Conservation (phyloP, 2,113 vertebrate species). For the Oryzias javanicus region DNA sequence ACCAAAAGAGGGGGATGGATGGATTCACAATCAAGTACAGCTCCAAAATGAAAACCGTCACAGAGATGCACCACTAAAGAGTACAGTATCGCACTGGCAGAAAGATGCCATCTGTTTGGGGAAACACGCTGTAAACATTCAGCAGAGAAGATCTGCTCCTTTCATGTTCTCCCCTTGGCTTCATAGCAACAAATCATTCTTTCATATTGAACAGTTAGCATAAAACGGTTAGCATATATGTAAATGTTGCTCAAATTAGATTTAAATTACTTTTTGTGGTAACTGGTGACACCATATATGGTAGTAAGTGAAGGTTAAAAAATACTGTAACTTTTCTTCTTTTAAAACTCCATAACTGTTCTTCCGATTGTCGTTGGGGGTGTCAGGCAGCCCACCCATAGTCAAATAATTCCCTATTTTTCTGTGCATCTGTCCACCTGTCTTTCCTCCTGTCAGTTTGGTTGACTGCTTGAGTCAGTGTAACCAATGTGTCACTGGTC, state of each 20-base stretch:
- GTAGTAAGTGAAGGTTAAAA: too few species aligned
- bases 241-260: too few species aligned
- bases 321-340: background rate
- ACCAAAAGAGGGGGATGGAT: conserved; percentile 5
- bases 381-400: conserved; percentile 10
- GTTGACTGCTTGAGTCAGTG: conserved; percentile 42
- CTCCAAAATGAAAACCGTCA: conserved; percentile 9
- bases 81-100: background rate
- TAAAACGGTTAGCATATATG: too few species aligned
- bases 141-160: background rate
- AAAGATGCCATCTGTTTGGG: background rate
- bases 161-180: background rate
- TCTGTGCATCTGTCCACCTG: conserved; percentile 20
- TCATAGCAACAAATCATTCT: background rate
- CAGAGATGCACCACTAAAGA: background rate
- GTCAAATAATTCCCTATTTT: conserved; percentile 45
- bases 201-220: background rate
- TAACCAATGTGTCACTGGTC: conserved; percentile 30
- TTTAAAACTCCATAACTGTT: conserved; percentile 32
- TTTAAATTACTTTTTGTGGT: too few species aligned
- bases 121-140: background rate
- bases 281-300: too few species aligned
- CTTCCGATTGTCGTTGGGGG: conserved; percentile 11
- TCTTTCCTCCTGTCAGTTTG: conserved; percentile 37
- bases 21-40: conserved; percentile 15